Evolutionary conservation across 2,888 invertebrate genomes (phyloP).

Genomic region (Drosophila rubida): DNA sequence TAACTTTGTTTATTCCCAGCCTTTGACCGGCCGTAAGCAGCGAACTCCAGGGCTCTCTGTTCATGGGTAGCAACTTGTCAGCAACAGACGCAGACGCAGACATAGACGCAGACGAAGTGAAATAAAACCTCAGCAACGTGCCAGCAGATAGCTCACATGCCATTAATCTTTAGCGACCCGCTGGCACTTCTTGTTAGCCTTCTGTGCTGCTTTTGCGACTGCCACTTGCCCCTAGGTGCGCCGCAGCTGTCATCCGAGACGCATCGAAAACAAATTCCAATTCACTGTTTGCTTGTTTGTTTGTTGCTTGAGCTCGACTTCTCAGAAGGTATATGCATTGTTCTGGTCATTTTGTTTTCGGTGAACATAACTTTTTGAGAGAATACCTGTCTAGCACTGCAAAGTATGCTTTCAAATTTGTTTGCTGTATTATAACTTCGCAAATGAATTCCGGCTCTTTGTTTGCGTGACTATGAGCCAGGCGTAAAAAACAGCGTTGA

Average conservation of each 20-base stretch:
- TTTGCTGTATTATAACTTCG: no score
- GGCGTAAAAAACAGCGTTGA: no score
- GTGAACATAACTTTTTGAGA: no score
- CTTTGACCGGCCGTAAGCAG: conserved; percentile 1
- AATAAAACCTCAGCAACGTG: conserved; percentile 31
- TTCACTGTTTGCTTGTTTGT: conserved; percentile 4
- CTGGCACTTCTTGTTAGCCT: conserved; percentile 26
- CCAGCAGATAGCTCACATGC: conserved; percentile 24
- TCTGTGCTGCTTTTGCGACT: neutral
- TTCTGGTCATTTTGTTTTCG: neutral
- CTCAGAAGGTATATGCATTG: neutral
- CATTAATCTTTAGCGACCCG: conserved; percentile 45
- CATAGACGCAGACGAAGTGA: neutral
- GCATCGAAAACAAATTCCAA: conserved; percentile 29
- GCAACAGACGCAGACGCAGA: conserved; percentile 11
- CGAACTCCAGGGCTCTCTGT: neutral
- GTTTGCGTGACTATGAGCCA: no score
- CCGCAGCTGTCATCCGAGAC: conserved; percentile 7
- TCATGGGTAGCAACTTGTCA: conserved; percentile 21
- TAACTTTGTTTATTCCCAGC: neutral
- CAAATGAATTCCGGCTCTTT: no score
- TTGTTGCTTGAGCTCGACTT: neutral
- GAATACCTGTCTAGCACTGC: no score
- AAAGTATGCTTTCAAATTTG: no score
- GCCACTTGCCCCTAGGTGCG: conserved; percentile 31